Evolutionary conservation across 2,888 invertebrate genomes (phyloP), one percentile per base, ranked within the genome.

Genomic region (Deroplatys truncata): DNA sequence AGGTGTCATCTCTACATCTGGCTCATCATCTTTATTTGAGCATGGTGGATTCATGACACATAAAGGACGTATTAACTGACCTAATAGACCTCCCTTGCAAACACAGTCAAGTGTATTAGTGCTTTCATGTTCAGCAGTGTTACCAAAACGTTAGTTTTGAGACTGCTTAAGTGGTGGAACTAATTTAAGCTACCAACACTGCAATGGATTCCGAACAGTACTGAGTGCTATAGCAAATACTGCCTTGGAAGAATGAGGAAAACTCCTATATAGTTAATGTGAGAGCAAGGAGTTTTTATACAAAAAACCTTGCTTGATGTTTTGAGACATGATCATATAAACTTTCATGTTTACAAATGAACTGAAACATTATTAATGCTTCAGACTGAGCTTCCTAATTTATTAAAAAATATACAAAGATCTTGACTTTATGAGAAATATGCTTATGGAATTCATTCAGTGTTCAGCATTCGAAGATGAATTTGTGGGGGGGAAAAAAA

Each of bases 31-130:
- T 13, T 9, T 72, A 13, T 87, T 89, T 86, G 93, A 91, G 86
- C 90, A 94, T 91, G 93, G 94, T 91, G 94, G 95, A 0, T 96
- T 96, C 91, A 95, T 96, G 35, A 95, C 95, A 35, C 96, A 96
- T 91, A 96, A 96, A 92, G 96, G 96, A 90, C 94, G 96, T 91
- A 95, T 96, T 91, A 94, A 95, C 93, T 95, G 94, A 92, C 10
- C 15, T 31, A 49, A 28, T 35, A 72, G 16, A 1, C 3, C 7
- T 15, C 5, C 56, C 25, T 20, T 5, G 56, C 56, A 72, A 72
- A 25, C 56, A 72, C 56, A 72, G 56, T 72, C 25, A 72, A 72
- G 20, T 20, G 7, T 72, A 20, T 72, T 72, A 72, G 56, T 72
- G 20, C 56, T 72, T 72, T 20, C 56, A 72, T 20, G 56, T 72